Evolutionary conservation across 2,113 vertebrate genomes (phyloP).

Genomic region (Oxyruncus cristatus): DNA sequence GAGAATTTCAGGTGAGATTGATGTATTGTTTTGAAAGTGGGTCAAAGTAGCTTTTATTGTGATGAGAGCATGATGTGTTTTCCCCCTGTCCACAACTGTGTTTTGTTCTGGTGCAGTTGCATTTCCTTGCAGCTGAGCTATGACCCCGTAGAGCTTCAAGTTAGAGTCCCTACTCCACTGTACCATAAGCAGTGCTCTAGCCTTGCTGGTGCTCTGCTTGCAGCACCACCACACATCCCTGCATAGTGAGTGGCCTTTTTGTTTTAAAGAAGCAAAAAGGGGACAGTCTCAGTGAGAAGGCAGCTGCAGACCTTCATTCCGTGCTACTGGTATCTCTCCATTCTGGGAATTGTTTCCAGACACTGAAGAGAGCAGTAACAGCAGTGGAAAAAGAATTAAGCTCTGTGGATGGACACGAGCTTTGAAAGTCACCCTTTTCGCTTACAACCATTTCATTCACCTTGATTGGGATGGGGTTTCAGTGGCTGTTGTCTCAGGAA

Average conservation of each 20-base stretch:
- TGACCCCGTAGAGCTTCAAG: slow-evolving; percentile 17
- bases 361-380: neutral
- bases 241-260: neutral
- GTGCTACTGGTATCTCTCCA: neutral
- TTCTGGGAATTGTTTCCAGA: neutral
- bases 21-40: slow-evolving; percentile 63
- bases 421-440: neutral
- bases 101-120: slow-evolving; percentile 51
- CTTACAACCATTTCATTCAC: neutral
- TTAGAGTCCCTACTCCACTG: neutral
- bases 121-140: slow-evolving; percentile 47
- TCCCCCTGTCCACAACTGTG: neutral
- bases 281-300: neutral
- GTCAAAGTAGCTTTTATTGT: slow-evolving; percentile 64
- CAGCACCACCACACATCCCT: slow-evolving; percentile 16
- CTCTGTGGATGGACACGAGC: neutral
- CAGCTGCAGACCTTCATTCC: neutral
- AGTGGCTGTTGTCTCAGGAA: slow-evolving; percentile 35
- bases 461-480: neutral
- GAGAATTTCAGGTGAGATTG: slow-evolving; percentile 51
- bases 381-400: neutral
- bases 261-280: neutral
- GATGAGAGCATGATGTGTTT: slow-evolving; percentile 48
- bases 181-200: neutral
- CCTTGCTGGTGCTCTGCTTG: neutral